Evolutionary conservation across 2,797 vertebrate species (phyloP).

Genomic region (Acanthopagrus latus): DNA sequence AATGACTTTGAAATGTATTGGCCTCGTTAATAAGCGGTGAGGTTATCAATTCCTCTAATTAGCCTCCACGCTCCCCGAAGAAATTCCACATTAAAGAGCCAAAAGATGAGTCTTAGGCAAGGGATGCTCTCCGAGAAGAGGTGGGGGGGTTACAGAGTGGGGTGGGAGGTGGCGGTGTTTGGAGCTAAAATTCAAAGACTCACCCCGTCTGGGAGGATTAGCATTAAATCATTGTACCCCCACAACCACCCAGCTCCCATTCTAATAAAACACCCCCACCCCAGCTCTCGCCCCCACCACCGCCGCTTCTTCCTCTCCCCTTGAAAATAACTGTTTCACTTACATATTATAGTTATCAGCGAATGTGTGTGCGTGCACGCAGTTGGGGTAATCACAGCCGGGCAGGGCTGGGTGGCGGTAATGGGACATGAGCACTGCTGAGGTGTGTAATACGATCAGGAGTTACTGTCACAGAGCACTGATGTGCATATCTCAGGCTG

Average conservation of each 20-base stretch:
- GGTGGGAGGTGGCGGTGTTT: constrained; percentile 43
- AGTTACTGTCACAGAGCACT: constrained; percentile 82
- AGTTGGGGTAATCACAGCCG: constrained; percentile 67
- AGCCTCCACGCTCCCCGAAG: constrained; percentile 93
- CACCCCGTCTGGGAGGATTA: constrained; percentile 78
- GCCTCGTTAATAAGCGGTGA: constrained; percentile 96
- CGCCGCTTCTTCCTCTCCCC: constrained; percentile 45
- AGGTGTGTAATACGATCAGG: constrained; percentile 85
- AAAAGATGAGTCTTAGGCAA: constrained; percentile 87
- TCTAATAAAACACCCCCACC: constrained; percentile 54
- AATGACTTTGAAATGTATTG: constrained; percentile 99
- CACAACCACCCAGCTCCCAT: constrained; percentile 55
- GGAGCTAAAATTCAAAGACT: constrained; percentile 75
- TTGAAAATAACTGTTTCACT: constrained; percentile 76
- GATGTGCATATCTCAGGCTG: constrained; percentile 83
- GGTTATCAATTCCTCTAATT: constrained; percentile 99
- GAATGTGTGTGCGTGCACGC: constrained; percentile 37
- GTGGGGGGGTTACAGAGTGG: constrained; percentile 33
- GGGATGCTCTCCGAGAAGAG: constrained; percentile 75
- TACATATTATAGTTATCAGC: constrained; percentile 70
- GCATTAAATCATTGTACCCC: constrained; percentile 72
- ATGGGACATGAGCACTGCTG: constrained; percentile 81
- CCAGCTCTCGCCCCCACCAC: constrained; percentile 21
- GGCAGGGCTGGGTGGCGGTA: constrained; percentile 72
- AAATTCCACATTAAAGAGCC: constrained; percentile 94